A percentile compares a stretch with the other conserved stretches of the same genome.
These are phyloP conservation scores for Urechis unicinctus DNA, from an alignment of 2,888 invertebrate genomes.

Conservation along the genomic window DNA sequence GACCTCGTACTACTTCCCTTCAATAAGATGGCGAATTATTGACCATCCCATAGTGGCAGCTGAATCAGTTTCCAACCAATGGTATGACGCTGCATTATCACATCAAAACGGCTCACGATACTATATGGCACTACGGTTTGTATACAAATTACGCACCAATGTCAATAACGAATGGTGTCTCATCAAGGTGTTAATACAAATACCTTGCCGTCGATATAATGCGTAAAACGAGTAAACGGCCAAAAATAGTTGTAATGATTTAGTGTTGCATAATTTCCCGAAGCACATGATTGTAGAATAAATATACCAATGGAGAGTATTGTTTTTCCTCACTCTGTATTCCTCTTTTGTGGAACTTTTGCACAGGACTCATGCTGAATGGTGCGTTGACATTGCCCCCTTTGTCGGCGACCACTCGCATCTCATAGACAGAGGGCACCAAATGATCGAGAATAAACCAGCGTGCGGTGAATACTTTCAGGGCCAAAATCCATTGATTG, in stretches of 20 bases:
- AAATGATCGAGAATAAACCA: too few species aligned
- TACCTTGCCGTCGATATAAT: constrained; percentile 7
- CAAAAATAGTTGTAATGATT: background rate
- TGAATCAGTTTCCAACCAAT: constrained; percentile 11
- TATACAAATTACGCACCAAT: background rate
- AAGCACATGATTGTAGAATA: background rate
- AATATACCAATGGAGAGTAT: background rate
- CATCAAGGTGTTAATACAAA: too few species aligned
- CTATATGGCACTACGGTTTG: too few species aligned
- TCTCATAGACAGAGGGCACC: constrained; percentile 20
- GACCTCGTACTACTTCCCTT: constrained; percentile 8
- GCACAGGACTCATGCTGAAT: constrained; percentile 16
- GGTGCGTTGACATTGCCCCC: constrained; percentile 13
- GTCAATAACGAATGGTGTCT: background rate
- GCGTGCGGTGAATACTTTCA: too few species aligned
- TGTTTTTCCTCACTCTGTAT: constrained; percentile 12
- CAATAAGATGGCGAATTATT: constrained; percentile 7
- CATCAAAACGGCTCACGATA: too few species aligned
- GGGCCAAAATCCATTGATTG: too few species aligned
- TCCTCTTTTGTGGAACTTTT: constrained; percentile 15
- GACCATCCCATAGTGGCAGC: constrained; percentile 5
- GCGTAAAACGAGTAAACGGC: constrained; percentile 14
- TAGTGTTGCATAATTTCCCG: background rate
- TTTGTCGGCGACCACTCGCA: constrained; percentile 18
- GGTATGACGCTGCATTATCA: constrained; percentile 1